These are phyloP conservation scores for Tryphoninae sp. DNA, from an alignment of 2,888 invertebrate genomes.

Conservation along the genomic window DNA sequence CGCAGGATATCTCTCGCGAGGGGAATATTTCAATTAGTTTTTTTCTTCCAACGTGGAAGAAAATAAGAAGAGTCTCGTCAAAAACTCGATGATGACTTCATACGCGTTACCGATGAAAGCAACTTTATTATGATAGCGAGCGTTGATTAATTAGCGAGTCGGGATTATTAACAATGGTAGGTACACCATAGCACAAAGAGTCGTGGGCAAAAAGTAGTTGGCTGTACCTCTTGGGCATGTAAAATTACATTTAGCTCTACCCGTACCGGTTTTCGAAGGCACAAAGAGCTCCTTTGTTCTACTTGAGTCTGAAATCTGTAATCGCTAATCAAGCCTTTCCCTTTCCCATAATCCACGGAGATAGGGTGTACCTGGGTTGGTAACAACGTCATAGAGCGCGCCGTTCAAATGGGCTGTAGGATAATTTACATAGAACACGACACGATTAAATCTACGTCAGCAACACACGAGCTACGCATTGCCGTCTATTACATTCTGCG, in stretches of 20 bases:
- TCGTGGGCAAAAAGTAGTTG: background rate
- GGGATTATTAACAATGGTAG: constrained; percentile 64
- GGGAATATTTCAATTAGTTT: too few species aligned
- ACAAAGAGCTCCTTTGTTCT: background rate
- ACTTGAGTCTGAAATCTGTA: background rate
- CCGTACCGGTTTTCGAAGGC: background rate
- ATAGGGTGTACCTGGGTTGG: background rate
- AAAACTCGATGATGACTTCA: background rate
- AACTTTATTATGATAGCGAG: constrained; percentile 24
- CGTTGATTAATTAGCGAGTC: constrained; percentile 69
- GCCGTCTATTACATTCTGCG: background rate
- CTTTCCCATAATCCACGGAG: background rate
- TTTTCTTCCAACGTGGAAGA: too few species aligned
- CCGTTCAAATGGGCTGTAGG: background rate
- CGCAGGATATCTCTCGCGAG: too few species aligned
- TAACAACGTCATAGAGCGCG: background rate
- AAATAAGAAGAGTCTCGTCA: too few species aligned
- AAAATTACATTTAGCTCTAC: constrained; percentile 13
- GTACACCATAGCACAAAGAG: background rate
- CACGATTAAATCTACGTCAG: background rate
- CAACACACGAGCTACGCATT: background rate
- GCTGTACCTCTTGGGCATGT: background rate
- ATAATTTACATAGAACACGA: background rate
- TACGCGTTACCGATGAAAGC: constrained; percentile 36
- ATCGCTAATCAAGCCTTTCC: constrained; percentile 15